Percentiles rank a stretch among this genome's conserved stretches.
phyloP scores from a whole-genome alignment of 2,888 invertebrate species.

The Pristionchus arcanus region DNA sequence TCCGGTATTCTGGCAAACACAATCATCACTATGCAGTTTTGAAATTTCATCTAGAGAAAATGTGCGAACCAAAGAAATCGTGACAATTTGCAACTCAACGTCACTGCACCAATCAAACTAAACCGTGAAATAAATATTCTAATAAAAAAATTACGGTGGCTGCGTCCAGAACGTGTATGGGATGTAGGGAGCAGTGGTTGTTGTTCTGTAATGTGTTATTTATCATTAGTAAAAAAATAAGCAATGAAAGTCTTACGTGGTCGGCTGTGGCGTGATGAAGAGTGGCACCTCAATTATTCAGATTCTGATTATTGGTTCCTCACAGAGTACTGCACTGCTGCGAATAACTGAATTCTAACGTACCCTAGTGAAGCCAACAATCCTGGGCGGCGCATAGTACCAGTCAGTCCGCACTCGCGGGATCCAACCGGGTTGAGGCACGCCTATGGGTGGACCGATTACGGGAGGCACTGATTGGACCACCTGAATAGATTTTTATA shows the following conservation, averaged over 20 bases:
- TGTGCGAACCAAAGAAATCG: too few relatives aligned
- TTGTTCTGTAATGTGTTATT: not conserved
- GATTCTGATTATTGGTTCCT: not conserved
- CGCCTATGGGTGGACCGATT: not conserved
- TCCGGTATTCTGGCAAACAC: not conserved
- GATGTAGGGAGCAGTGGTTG: not conserved
- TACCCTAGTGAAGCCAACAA: constrained; percentile 44
- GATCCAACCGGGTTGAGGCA: constrained; percentile 2
- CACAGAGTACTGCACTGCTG: too few relatives aligned
- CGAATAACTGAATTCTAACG: too few relatives aligned
- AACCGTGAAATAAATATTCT: not conserved
- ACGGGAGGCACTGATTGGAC: not conserved
- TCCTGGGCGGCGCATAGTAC: constrained; percentile 45
- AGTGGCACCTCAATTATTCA: not conserved
- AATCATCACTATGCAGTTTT: not conserved
- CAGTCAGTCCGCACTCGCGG: constrained; percentile 32
- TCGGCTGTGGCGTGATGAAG: constrained; percentile 4
- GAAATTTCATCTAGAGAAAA: not conserved
- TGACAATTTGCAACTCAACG: too few relatives aligned
- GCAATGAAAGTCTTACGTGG: too few relatives aligned
- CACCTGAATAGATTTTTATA: too few relatives aligned
- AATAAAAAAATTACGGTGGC: not conserved
- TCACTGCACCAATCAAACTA: not conserved
- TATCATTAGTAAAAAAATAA: not conserved
- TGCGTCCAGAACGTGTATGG: constrained; percentile 18